These are phyloP conservation scores for Sanderia malayensis DNA, from an alignment of 30 jellyfish, hydroid and myxozoan genomes.

Conservation along the genomic window DNA sequence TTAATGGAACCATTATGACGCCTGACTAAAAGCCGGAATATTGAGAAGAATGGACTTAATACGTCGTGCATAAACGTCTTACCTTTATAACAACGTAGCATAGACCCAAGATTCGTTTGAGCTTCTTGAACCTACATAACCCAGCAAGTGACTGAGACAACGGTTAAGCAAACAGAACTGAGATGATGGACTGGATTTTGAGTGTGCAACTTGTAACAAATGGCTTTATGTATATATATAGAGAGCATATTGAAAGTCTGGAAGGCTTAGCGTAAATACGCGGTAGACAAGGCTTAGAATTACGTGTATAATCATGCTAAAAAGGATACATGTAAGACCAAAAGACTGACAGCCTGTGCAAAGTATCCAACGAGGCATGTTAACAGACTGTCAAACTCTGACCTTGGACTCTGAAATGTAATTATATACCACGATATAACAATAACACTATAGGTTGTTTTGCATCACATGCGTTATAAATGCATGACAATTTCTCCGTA, in stretches of 20 bases:
- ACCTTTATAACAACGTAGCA: conserved; percentile 83
- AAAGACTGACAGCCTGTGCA: conserved; percentile 66
- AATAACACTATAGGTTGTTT: too few relatives aligned
- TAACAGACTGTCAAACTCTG: conserved; percentile 70
- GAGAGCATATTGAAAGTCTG: too few relatives aligned
- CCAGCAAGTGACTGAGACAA: conserved; percentile 39
- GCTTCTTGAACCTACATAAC: conserved; percentile 35
- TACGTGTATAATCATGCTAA: background rate
- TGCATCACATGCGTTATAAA: too few relatives aligned
- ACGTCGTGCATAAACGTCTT: too few relatives aligned
- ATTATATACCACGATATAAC: too few relatives aligned
- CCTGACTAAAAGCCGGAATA: too few relatives aligned
- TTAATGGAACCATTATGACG: too few relatives aligned
- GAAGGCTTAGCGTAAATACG: background rate
- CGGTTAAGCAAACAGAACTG: conserved; percentile 41
- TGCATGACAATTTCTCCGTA: too few relatives aligned
- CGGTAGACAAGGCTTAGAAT: background rate
- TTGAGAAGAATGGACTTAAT: too few relatives aligned
- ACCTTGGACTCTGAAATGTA: conserved; percentile 66
- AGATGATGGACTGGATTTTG: too few relatives aligned
- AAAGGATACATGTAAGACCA: conserved; percentile 86
- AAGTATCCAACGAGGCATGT: conserved; percentile 78
- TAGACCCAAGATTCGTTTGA: conserved; percentile 63
- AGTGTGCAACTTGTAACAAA: too few relatives aligned
- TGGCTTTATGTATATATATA: too few relatives aligned